These are phyloP conservation scores for Hippocampus comes DNA, from an alignment of 2,113 vertebrate genomes.

Conservation along the genomic window DNA sequence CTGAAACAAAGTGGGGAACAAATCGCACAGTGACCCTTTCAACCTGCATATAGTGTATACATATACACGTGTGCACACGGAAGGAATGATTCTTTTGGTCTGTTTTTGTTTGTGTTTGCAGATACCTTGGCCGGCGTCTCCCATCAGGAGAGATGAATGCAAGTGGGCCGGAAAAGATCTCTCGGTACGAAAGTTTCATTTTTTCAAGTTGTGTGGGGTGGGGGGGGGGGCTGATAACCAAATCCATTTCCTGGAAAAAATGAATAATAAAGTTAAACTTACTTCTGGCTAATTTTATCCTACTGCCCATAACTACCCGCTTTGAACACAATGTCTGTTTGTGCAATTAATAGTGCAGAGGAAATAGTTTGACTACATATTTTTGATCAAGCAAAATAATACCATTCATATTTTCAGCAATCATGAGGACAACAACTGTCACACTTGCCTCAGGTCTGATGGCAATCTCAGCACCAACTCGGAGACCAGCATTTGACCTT, in stretches of 20 bases:
- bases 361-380: background rate
- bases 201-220: background rate
- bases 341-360: background rate
- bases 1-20: constrained; percentile 71
- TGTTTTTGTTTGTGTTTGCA: constrained; percentile 56
- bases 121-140: constrained; percentile 90
- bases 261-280: background rate
- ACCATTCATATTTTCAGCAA: background rate
- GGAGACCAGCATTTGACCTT: constrained; percentile 39
- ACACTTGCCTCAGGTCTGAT: constrained; percentile 15
- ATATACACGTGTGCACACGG: constrained; percentile 10
- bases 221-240: background rate
- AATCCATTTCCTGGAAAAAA: background rate
- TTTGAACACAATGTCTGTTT: background rate
- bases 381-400: background rate
- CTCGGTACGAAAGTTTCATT: constrained; percentile 74
- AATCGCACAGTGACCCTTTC: constrained; percentile 58
- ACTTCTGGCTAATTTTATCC: background rate
- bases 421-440: constrained; percentile 9
- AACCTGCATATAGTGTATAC: constrained; percentile 28
- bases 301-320: background rate
- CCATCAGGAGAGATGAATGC: constrained; percentile 89
- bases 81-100: constrained; percentile 1
- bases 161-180: constrained; percentile 98
- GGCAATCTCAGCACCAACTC: constrained; percentile 23